Evolutionary conservation across 2,113 vertebrate genomes (phyloP).

Genomic region (Archocentrus centrarchus): DNA sequence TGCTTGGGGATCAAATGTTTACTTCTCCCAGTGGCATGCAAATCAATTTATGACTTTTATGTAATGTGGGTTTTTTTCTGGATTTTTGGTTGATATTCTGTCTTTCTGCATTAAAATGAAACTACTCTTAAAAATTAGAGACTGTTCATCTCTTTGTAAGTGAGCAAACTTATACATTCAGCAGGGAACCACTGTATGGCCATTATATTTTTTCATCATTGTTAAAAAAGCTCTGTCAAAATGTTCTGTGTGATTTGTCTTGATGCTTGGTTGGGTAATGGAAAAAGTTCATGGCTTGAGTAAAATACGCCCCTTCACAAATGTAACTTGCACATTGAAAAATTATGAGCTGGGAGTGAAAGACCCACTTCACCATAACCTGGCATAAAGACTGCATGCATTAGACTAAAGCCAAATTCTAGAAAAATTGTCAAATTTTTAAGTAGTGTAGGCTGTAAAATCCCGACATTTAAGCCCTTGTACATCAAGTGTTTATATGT

Average conservation of each 20-base stretch:
- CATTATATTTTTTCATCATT: neutral
- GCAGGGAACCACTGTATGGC: too few species aligned
- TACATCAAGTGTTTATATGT: neutral
- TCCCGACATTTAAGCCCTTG: neutral
- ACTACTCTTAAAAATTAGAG: too few species aligned
- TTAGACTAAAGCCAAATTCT: neutral
- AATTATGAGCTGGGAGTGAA: neutral
- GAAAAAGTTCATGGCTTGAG: neutral
- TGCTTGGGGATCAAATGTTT: too few species aligned
- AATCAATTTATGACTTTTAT: too few species aligned
- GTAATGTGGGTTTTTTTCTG: too few species aligned
- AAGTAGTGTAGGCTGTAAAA: neutral
- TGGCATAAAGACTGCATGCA: too few species aligned
- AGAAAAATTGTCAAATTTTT: neutral
- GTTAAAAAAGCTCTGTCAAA: neutral
- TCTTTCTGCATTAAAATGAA: too few species aligned
- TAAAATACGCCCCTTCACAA: neutral
- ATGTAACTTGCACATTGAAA: neutral
- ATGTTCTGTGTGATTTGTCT: neutral
- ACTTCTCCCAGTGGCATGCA: too few species aligned
- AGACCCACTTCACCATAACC: neutral
- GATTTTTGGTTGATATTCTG: too few species aligned
- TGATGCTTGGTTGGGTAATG: neutral
- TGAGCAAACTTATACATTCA: too few species aligned
- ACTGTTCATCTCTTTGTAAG: too few species aligned